phyloP scores from a whole-genome alignment of 1,140 invertebrate genomes.

The Chymomyza costata region DNA sequence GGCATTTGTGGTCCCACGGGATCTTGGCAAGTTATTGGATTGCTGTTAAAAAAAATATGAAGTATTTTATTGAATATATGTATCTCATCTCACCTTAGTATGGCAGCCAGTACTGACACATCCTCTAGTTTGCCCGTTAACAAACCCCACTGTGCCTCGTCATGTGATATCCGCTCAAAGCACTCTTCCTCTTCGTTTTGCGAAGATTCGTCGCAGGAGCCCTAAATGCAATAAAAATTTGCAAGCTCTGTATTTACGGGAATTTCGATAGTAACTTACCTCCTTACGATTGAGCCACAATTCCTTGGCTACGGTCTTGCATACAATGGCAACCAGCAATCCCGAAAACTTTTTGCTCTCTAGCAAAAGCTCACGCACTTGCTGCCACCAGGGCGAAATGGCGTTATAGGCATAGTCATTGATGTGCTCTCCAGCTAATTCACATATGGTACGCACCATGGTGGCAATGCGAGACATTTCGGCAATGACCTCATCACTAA shows the following conservation, averaged over 20 bases:
- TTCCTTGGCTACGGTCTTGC: constrained; percentile 81
- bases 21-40: constrained; percentile 40
- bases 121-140: constrained; percentile 93
- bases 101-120: constrained; percentile 85
- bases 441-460: constrained; percentile 58
- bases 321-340: constrained; percentile 85
- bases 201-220: constrained; percentile 74
- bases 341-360: constrained; percentile 84
- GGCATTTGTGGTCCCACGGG: constrained; percentile 77
- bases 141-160: constrained; percentile 89
- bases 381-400: constrained; percentile 85
- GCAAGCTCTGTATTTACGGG: not conserved
- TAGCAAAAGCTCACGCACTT: constrained; percentile 81
- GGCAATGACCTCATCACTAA: constrained; percentile 67
- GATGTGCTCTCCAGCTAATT: constrained; percentile 57
- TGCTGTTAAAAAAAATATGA: constrained; percentile 16
- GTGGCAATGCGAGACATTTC: constrained; percentile 68
- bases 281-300: constrained; percentile 74
- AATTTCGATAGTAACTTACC: no score
- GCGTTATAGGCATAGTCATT: constrained; percentile 80
- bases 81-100: constrained; percentile 77
- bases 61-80: not conserved
- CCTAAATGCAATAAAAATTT: constrained; percentile 18
- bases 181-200: constrained; percentile 77
- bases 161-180: constrained; percentile 90